A percentile compares a stretch with the other conserved stretches of the same genome.
phyloP scores from a whole-genome alignment of 1,140 invertebrate genomes.

The Diplogasteroides magnus region DNA sequence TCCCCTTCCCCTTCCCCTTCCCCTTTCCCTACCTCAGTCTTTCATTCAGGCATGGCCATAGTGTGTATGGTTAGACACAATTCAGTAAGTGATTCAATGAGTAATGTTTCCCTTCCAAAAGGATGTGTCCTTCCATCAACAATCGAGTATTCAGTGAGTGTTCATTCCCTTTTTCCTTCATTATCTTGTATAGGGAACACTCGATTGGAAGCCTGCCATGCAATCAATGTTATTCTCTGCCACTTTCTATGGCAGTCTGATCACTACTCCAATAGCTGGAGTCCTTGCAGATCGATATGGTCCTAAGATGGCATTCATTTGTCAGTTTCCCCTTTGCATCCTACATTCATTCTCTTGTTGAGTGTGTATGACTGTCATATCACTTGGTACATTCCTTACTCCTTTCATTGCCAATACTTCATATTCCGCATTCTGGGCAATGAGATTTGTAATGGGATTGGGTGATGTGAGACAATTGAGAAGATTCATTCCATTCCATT shows the following conservation, averaged over 20 bases:
- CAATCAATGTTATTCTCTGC: not conserved
- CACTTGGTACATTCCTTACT: not conserved
- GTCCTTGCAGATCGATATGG: not conserved
- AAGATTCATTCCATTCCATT: not conserved
- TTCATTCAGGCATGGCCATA: not conserved
- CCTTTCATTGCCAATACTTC: not conserved
- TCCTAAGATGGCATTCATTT: not conserved
- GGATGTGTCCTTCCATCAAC: not conserved
- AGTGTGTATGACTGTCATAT: too few species aligned
- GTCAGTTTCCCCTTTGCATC: not conserved
- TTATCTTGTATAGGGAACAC: not conserved
- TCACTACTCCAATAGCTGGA: not conserved
- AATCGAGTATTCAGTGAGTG: not conserved
- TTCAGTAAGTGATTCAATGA: not conserved
- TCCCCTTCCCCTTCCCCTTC: not conserved
- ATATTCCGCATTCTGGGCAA: not conserved
- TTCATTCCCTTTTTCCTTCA: not conserved
- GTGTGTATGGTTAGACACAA: not conserved
- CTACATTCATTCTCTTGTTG: not conserved
- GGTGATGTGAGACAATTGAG: not conserved
- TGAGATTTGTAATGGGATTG: not conserved
- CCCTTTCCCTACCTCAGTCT: not conserved
- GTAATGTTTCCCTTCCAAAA: not conserved
- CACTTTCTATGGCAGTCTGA: not conserved
- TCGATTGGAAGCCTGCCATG: not conserved